A percentile compares a stretch with the other conserved stretches of the same genome.
Conservation (phyloP, 2,113 vertebrate genomes). For the Indri indri region DNA sequence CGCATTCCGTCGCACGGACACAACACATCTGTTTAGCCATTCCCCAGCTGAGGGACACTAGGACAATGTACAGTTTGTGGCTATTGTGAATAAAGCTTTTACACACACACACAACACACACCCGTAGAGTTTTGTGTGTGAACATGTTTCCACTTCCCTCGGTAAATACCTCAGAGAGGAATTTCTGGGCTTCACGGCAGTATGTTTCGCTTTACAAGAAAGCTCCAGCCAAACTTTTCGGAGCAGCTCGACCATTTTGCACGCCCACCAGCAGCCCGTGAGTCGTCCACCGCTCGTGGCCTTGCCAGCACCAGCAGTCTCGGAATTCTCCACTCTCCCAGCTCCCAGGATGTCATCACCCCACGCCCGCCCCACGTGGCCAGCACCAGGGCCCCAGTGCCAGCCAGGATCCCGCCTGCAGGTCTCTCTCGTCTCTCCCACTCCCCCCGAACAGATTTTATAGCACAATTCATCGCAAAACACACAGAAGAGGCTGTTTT, state of each 20-base stretch:
- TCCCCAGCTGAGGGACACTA: neutral
- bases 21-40: too few species aligned
- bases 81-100: too few species aligned
- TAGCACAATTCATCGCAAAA: neutral
- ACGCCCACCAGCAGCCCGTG: accelerated
- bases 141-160: neutral
- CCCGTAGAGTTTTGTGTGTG: neutral
- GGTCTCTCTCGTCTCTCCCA: neutral
- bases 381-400: accelerated
- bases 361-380: neutral
- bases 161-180: neutral
- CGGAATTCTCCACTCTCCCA: accelerated
- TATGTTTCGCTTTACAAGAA: neutral
- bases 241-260: accelerated
- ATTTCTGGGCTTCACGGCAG: accelerated
- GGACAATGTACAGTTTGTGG: neutral
- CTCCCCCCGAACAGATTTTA: neutral
- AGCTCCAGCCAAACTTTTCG: neutral
- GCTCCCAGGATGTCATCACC: neutral
- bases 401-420: neutral
- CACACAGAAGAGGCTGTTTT: neutral
- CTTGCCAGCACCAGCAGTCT: neutral
- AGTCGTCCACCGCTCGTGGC: accelerated
- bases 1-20: accelerated
- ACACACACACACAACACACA: neutral